A percentile compares a stretch with the other conserved stretches of the same genome.
Evolutionary conservation across 1,140 invertebrate genomes (phyloP).

Genomic region (Asbolus verrucosus): DNA sequence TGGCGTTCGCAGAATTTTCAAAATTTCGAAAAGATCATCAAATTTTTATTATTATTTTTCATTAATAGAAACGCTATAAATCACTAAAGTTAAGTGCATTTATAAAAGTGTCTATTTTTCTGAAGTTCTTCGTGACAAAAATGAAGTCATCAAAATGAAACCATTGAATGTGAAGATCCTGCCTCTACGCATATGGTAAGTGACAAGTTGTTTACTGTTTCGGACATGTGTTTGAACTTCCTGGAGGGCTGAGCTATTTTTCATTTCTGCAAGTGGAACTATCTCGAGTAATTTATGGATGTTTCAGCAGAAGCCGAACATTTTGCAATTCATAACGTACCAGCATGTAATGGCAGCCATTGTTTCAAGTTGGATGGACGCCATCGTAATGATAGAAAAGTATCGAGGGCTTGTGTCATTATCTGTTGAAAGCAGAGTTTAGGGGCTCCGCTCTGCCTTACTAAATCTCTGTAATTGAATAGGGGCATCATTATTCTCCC

Average conservation of each 20-base stretch:
- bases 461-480: constrained; percentile 42
- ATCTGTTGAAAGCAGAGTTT: background rate
- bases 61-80: no score
- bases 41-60: no score
- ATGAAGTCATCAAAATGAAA: constrained; percentile 19
- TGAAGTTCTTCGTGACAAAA: background rate
- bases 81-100: no score
- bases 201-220: constrained; percentile 42
- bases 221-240: constrained; percentile 37
- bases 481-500: constrained; percentile 39
- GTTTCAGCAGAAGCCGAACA: no score
- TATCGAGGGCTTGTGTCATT: constrained; percentile 11
- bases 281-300: background rate
- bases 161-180: constrained; percentile 13
- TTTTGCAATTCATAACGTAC: no score
- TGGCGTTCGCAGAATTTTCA: constrained; percentile 1
- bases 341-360: no score
- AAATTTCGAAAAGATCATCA: constrained; percentile 1
- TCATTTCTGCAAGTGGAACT: constrained; percentile 24
- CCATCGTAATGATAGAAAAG: constrained; percentile 12
- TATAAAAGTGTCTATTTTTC: no score
- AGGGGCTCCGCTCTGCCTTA: constrained; percentile 17
- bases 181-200: constrained; percentile 23
- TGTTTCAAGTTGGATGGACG: background rate
- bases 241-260: constrained; percentile 22